Base-by-base conservation (phyloP, 2,113 vertebrate species). In the Otis tarda region DNA sequence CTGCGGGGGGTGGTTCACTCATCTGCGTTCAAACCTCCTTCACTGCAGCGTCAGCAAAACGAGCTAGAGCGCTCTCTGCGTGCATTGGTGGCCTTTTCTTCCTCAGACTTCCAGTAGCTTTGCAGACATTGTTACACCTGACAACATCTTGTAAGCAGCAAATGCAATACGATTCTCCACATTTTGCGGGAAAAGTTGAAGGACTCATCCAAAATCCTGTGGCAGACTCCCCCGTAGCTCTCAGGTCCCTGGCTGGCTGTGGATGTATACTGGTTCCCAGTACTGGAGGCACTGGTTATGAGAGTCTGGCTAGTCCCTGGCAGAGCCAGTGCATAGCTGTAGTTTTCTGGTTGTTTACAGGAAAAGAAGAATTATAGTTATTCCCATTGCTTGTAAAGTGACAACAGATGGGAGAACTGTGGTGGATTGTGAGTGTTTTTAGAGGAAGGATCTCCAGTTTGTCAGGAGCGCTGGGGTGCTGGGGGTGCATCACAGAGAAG, bases 371-470 rank as follows among this genome's bases (percentile, higher is more conserved):
- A 25, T 2, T 1, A 7, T 57, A 10, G 17, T 39, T 93, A 61
- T 28, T 83, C 55, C 37, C 10, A 1, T 52, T 80, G 50, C 47
- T 80, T 67, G 59, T 92, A 7, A 89, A 91, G 74, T 68, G 0
- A 27, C 52, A 25, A 33, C 6, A 2, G 33, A 53, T 2, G 49
- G 49, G 59, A 43, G 18, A 37, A 24, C 33, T 1, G 0, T 49
- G 30, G 33, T 55, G 37, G 6, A 22, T 35, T 31, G 20, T 31
- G 67, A 52, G 8, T 50, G 24, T 15, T 76, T 73, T 30, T 64
- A 65, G 41, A 70, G 59, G 55, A 88, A 85, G 33, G 24, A 45
- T 69, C 33, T 28, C 25, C 21, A 24, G 23, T 77, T 71, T 79
- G 33, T 59, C 31, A 27, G 53, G 57, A 63, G 37, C 1, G 0